Conservation (phyloP, 2,797 vertebrate species). For the Coregonus sp. region DNA sequence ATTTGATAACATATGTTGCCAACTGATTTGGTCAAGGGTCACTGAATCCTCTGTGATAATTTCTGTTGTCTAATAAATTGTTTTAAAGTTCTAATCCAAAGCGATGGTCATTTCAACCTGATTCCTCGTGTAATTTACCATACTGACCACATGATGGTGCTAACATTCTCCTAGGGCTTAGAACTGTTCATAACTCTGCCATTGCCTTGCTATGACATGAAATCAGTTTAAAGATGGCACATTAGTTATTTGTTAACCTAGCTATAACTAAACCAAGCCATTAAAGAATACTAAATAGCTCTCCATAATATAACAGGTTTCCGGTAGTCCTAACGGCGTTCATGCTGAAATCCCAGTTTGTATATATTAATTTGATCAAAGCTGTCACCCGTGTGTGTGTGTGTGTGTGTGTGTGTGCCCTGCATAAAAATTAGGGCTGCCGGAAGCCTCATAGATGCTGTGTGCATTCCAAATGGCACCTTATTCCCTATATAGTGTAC, state of each 20-base stretch:
- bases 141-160: slow-evolving; percentile 50
- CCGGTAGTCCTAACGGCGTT: neutral
- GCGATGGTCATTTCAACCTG: neutral
- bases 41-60: neutral
- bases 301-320: neutral
- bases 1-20: neutral
- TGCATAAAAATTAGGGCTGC: neutral
- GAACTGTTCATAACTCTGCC: neutral
- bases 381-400: neutral
- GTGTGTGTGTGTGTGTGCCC: neutral
- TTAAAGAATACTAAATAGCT: neutral
- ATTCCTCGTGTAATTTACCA: slow-evolving; percentile 10
- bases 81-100: neutral
- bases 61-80: neutral
- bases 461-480: too few species aligned
- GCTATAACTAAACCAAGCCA: neutral
- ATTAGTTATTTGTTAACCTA: neutral
- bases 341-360: neutral
- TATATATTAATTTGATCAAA: neutral
- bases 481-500: too few species aligned
- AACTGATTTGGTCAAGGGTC: neutral
- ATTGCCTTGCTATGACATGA: neutral
- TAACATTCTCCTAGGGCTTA: slow-evolving; percentile 16
- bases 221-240: neutral
- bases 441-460: neutral